Evolutionary conservation across 2,113 vertebrate species (phyloP).

Genomic region (Serinus canaria): DNA sequence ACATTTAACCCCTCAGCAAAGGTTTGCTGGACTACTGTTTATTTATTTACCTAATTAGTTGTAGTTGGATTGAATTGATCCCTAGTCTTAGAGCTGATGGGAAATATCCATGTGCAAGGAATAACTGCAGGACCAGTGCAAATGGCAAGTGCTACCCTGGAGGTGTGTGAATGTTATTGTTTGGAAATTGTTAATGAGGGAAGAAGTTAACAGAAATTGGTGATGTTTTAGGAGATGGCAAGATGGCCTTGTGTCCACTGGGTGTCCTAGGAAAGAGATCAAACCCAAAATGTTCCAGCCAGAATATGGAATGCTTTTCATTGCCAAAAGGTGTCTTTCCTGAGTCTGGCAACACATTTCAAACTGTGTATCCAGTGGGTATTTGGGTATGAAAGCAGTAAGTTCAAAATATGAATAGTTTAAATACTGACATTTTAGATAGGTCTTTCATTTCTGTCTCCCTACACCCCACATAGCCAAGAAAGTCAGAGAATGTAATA

Average conservation of each 20-base stretch:
- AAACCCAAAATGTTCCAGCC: not conserved
- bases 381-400: not conserved
- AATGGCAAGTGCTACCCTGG: not conserved
- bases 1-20: not conserved
- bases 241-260: not conserved
- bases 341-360: not conserved
- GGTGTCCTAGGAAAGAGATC: not conserved
- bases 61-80: not conserved
- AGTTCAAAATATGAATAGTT: not conserved
- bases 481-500: not conserved
- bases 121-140: not conserved
- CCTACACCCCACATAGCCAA: fast-evolving
- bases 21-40: not conserved
- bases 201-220: not conserved
- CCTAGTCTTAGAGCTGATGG: not conserved
- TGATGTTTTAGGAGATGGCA: not conserved
- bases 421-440: not conserved
- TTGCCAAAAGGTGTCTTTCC: not conserved
- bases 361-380: not conserved
- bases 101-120: not conserved
- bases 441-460: not conserved
- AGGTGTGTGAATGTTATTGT: not conserved
- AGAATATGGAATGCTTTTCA: not conserved
- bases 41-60: not conserved
- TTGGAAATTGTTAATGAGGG: not conserved